These are phyloP conservation scores for Popillia japonica DNA, from an alignment of 1,140 invertebrate species.

Conservation along the genomic window DNA sequence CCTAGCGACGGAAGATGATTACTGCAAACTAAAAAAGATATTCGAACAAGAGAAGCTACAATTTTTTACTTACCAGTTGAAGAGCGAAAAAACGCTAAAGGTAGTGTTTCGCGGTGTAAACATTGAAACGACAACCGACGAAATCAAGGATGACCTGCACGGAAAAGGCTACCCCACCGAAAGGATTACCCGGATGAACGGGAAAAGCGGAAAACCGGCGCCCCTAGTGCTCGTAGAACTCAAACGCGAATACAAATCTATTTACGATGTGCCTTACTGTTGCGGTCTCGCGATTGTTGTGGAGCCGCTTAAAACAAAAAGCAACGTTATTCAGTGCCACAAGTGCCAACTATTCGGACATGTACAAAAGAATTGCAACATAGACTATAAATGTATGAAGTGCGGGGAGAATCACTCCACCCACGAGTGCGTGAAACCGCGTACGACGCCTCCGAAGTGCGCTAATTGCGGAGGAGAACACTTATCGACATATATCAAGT, in stretches of 20 bases:
- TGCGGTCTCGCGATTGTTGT: neutral
- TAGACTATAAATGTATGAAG: neutral
- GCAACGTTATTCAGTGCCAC: neutral
- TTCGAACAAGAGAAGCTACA: neutral
- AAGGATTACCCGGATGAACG: neutral
- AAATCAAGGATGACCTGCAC: neutral
- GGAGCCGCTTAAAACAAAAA: neutral
- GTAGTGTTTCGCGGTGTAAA: neutral
- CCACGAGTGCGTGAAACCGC: neutral
- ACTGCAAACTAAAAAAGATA: neutral
- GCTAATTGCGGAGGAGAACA: neutral
- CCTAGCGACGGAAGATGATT: neutral
- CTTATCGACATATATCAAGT: neutral
- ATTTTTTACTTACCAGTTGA: neutral
- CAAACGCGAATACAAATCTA: too few relatives aligned
- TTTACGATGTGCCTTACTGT: too few relatives aligned
- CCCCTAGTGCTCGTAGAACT: too few relatives aligned
- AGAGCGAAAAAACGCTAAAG: neutral
- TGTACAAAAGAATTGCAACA: neutral
- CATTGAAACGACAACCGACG: neutral
- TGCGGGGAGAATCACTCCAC: neutral
- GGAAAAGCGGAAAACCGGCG: neutral
- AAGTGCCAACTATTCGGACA: neutral
- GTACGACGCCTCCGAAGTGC: neutral
- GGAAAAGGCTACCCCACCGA: neutral